These are phyloP conservation scores for Astyanax mexicanus DNA, from an alignment of 2,797 vertebrate genomes.

Conservation along the genomic window DNA sequence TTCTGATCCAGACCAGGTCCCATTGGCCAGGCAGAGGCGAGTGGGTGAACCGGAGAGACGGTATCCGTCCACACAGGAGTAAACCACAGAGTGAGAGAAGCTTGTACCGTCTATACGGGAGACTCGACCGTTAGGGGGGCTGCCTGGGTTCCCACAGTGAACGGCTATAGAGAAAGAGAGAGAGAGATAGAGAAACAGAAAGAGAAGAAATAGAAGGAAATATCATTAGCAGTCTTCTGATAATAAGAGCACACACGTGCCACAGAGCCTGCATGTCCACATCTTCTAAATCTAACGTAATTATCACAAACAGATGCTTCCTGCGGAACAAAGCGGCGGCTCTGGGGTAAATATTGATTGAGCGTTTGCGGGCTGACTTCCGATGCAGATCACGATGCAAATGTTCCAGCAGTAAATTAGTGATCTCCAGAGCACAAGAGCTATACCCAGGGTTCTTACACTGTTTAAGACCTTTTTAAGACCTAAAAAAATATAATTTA, in stretches of 20 bases:
- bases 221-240: conserved; percentile 14
- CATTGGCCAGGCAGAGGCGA: conserved; percentile 92
- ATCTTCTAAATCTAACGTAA: background rate
- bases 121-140: conserved; percentile 89
- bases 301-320: background rate
- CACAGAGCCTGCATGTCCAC: background rate
- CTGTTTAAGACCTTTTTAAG: too few relatives aligned
- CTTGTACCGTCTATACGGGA: conserved; percentile 90
- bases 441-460: too few relatives aligned
- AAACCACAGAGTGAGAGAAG: conserved; percentile 92
- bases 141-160: conserved; percentile 93
- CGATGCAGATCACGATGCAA: background rate
- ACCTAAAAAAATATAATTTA: too few relatives aligned
- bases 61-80: conserved; percentile 92
- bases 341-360: conserved; percentile 13
- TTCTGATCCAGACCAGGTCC: conserved; percentile 91
- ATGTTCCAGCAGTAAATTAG: background rate
- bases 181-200: conserved; percentile 29
- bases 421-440: too few relatives aligned
- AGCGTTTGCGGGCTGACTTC: background rate
- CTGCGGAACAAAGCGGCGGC: background rate
- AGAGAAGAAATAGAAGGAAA: background rate
- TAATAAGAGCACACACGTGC: background rate
- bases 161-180: conserved; percentile 79
- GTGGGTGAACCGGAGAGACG: conserved; percentile 87